Evolutionary conservation across 2,113 vertebrate species (phyloP), one percentile per base, ranked within the genome.

Genomic region (Xiphophorus couchianus): DNA sequence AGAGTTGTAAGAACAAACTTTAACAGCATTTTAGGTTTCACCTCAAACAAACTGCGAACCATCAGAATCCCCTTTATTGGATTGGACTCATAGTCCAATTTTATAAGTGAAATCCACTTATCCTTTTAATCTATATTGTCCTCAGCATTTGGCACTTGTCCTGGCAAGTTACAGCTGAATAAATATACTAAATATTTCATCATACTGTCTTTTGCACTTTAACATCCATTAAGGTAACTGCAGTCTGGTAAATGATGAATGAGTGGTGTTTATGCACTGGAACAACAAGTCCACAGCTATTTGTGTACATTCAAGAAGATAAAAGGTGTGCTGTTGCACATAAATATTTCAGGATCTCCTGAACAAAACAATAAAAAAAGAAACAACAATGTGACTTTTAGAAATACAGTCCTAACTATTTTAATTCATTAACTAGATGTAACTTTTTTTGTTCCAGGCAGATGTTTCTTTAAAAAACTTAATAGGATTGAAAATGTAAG

Each of bases 161-260:
- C 61, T 31, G 54, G 42, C 69, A 62, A 10, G 28, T 73, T 28
- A 62, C 17, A 37, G 51, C 51, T 78, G 28, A 72, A 67, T 29
- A 54, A 68, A 62, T 62, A 35, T 51, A 25, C 8, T 62, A 73
- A 66, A 66, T 62, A 61, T 77, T 39, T 66, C 3, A 71, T 71
- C 9, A 51, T 25, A 54, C 19, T 31, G 63, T 62, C 28, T 31
- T 35, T 6, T 58, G 64, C n/a, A 30, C 31, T 71, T 74, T 48
- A 71, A 69, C 54, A 62, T 69, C 60, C 63, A 68, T 73, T 73
- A 39, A 64, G 44, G 28, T 61, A 66, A 65, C 37, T 60, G 9
- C 27, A 51, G 61, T 54, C 28, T 74, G 31, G 22, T 58, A 69
- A 66, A 61, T 70, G 51, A 74, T 80, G 66, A 64, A 70, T 44